Evolutionary conservation across 2,797 vertebrate species (phyloP).

Genomic region (Apogon talboti): DNA sequence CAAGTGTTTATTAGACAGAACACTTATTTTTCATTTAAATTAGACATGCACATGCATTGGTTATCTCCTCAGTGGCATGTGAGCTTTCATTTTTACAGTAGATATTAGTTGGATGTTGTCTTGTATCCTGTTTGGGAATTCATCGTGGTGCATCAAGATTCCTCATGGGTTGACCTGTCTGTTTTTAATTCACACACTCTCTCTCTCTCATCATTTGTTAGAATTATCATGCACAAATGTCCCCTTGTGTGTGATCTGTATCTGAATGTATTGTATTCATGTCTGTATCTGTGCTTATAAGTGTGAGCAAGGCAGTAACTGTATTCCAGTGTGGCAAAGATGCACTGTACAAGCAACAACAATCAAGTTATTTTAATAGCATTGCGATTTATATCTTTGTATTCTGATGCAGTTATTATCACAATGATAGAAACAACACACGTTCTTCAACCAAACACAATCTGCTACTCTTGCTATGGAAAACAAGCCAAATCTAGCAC

Average conservation of each 20-base stretch:
- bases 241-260: background rate
- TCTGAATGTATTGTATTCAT: background rate
- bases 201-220: background rate
- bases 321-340: too few species aligned
- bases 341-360: background rate
- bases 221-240: background rate
- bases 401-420: conserved; percentile 13
- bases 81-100: conserved; percentile 8
- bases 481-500: conserved; percentile 41
- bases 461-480: conserved; percentile 31
- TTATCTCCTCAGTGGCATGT: conserved; percentile 7
- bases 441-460: conserved; percentile 16
- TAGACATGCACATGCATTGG: background rate
- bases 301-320: conserved; percentile 6
- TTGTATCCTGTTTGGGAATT: background rate
- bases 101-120: background rate
- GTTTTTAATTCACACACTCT: background rate
- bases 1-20: background rate
- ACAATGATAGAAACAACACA: conserved; percentile 24
- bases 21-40: background rate
- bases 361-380: background rate
- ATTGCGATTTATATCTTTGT: background rate
- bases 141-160: background rate
- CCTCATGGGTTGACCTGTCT: background rate
- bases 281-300: background rate